Conservation (phyloP, 2,797 vertebrate species). For the Enteromius mattozi region DNA sequence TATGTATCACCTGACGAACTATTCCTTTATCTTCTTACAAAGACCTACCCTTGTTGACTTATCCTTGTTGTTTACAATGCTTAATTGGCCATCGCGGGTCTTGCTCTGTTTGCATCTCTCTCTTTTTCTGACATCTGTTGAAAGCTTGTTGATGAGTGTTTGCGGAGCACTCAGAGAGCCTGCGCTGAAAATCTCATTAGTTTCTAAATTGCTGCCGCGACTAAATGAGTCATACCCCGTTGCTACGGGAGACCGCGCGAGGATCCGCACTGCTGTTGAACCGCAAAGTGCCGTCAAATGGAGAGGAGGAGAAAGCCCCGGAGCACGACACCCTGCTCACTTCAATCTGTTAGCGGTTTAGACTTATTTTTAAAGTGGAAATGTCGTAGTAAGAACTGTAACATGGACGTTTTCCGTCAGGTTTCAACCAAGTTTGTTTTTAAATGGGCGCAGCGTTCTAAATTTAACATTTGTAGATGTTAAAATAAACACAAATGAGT, state of each 20-base stretch:
- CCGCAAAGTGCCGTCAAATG: conserved; percentile 19
- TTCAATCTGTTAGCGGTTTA: background rate
- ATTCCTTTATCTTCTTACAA: background rate
- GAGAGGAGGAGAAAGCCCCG: background rate
- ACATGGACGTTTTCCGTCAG: background rate
- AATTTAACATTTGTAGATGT: background rate
- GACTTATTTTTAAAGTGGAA: background rate
- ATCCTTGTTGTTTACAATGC: background rate
- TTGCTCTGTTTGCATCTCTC: background rate
- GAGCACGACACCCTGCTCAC: conserved; percentile 7
- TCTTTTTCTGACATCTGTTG: background rate
- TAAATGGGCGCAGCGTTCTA: background rate
- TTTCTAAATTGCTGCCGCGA: conserved; percentile 72
- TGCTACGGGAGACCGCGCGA: conserved; percentile 75
- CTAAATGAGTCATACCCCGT: conserved; percentile 74
- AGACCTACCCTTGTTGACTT: background rate
- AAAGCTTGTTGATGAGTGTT: conserved; percentile 57
- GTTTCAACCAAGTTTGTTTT: background rate
- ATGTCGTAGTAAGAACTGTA: background rate
- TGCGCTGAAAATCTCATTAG: conserved; percentile 76
- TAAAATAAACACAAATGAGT: background rate
- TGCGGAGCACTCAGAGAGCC: conserved; percentile 59
- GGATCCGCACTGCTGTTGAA: conserved; percentile 18
- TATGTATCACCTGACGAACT: background rate
- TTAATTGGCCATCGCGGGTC: background rate